Conservation (phyloP, 1,140 invertebrate genomes). For the Apis florea region DNA sequence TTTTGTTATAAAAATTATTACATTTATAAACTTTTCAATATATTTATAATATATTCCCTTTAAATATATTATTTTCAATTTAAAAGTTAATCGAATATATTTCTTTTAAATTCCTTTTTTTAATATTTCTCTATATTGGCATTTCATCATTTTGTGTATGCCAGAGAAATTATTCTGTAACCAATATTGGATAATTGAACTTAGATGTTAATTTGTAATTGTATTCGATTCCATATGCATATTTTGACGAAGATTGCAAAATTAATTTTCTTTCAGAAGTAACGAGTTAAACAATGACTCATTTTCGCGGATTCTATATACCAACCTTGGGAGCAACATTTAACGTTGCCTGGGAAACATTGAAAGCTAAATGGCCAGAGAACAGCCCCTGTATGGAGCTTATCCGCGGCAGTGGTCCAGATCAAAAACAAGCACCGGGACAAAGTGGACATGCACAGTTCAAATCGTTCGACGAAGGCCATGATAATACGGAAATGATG, state of each 20-base stretch:
- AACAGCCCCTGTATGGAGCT: slow-evolving; percentile 82
- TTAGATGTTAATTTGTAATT: too few species aligned
- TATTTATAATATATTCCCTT: neutral
- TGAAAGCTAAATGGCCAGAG: slow-evolving; percentile 88
- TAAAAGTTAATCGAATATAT: neutral
- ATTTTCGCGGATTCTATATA: slow-evolving; percentile 83
- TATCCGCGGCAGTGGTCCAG: slow-evolving; percentile 69
- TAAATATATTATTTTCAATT: neutral
- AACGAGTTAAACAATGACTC: slow-evolving; percentile 78
- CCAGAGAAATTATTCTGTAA: neutral
- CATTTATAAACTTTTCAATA: neutral
- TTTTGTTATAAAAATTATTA: neutral
- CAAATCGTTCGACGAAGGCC: slow-evolving; percentile 79
- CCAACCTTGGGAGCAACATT: slow-evolving; percentile 88
- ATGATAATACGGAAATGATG: slow-evolving; percentile 82
- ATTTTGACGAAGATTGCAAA: neutral
- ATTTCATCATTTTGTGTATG: neutral
- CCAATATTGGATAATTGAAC: too few species aligned
- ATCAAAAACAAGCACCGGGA: slow-evolving; percentile 63
- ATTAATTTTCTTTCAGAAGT: slow-evolving; percentile 37
- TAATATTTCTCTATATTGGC: neutral
- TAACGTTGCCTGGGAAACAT: slow-evolving; percentile 89
- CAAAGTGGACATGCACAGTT: slow-evolving; percentile 77
- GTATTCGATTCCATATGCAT: neutral
- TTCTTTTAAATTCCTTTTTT: neutral